Evolutionary conservation across 2,888 invertebrate species (phyloP).

Genomic region (Aromia moschata): DNA sequence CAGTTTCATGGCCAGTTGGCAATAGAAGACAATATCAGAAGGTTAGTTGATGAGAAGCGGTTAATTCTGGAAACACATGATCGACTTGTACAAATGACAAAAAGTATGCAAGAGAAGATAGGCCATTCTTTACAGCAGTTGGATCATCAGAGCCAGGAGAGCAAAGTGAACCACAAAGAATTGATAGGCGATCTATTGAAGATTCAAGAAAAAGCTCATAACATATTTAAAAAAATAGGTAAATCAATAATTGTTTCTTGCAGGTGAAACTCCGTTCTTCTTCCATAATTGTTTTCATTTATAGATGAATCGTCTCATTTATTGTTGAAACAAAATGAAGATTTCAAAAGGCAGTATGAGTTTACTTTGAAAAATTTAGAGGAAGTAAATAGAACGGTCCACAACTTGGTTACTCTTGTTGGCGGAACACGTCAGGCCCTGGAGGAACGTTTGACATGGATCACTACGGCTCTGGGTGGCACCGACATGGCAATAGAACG

Average conservation of each 20-base stretch:
- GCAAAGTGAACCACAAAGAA: conserved; percentile 65
- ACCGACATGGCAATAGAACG: conserved; percentile 59
- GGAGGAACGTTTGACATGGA: conserved; percentile 58
- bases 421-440: conserved; percentile 55
- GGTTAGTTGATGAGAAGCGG: conserved; percentile 69
- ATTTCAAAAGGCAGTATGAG: conserved; percentile 64
- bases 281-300: conserved; percentile 30
- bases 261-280: not conserved
- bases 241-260: conserved; percentile 18
- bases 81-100: conserved; percentile 66
- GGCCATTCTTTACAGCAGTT: conserved; percentile 66
- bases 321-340: conserved; percentile 63
- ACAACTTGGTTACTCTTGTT: conserved; percentile 56
- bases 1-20: conserved; percentile 64
- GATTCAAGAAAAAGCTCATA: conserved; percentile 66
- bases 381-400: conserved; percentile 67
- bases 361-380: conserved; percentile 64
- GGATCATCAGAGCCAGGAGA: conserved; percentile 63
- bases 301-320: conserved; percentile 60
- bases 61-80: conserved; percentile 69
- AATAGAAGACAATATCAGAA: conserved; percentile 67
- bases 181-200: conserved; percentile 66
- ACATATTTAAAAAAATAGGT: conserved; percentile 69
- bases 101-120: conserved; percentile 67
- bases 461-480: conserved; percentile 58